Evolutionary conservation across 2,113 vertebrate genomes (phyloP), one percentile per base, ranked within the genome.

Genomic region (Zosterops lateralis): DNA sequence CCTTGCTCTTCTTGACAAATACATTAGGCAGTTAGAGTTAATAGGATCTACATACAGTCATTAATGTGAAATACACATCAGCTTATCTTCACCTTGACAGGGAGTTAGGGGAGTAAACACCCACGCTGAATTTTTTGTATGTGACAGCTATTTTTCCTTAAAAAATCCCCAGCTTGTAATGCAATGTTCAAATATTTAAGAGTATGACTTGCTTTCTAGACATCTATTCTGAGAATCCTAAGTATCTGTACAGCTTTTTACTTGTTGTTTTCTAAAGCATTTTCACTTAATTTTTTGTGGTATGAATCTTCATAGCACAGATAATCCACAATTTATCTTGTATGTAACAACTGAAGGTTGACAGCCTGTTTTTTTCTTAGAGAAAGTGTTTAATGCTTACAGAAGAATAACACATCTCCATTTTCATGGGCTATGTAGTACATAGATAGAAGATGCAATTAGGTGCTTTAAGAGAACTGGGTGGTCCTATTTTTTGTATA

Each of bases 1-100:
- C 21, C 67, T 80, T 84, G 28, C 71, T 87, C 53, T 62, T 93
- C 77, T 89, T 83, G 65, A 94, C 38, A 87, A 87, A 89, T 83
- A 74, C 65, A 80, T 89, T 90, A 89, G 61, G 50, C n/a, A 95
- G 66, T 66, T 95, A 81, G 82, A 92, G 57, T 83, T 96, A 95
- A 85, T 90, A 87, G 50, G 25, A 85, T 28, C 24, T 80, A 60
- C 56, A 74, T 50, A 31, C 10, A 80, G 82, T 75, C 64, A 91
- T 92, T 94, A 92, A 74, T 44, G 36, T 89, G 67, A 90, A 91
- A 93, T 77, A 94, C 14, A 57, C 51, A 75, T 87, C 60, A 86
- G 22, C 45, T 61, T 57, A 71, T 57, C 65, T 84, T 88, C 61
- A 79, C 34, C 68, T 95, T 93, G 42, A 80, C 68, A 86, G 31